Evolutionary conservation across 2,888 invertebrate species (phyloP).

Genomic region (Lepidocyrtoides sp.): DNA sequence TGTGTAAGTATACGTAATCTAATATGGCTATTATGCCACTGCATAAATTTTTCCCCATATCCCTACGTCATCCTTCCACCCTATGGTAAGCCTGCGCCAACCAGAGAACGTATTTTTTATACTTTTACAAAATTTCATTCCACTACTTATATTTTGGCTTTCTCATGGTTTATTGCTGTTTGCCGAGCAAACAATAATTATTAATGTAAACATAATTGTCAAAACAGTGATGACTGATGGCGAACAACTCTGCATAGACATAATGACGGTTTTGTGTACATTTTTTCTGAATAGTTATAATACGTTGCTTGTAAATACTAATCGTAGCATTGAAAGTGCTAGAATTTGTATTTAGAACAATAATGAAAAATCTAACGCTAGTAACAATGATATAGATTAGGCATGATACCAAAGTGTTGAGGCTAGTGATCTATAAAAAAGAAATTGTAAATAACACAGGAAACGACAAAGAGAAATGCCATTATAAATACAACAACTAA

Average conservation of each 20-base stretch:
- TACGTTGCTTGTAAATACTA: neutral
- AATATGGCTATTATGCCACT: neutral
- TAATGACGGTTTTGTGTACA: too few relatives aligned
- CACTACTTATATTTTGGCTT: slow-evolving; percentile 5
- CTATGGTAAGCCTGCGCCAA: too few relatives aligned
- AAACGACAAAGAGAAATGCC: slow-evolving; percentile 84
- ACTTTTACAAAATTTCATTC: neutral
- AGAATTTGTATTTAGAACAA: too few relatives aligned
- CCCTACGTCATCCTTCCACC: neutral
- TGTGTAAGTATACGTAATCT: neutral
- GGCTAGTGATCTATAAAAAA: slow-evolving; percentile 82
- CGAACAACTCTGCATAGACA: neutral
- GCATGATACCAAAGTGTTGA: neutral
- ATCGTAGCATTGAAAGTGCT: too few relatives aligned
- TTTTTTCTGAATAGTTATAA: neutral
- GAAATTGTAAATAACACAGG: slow-evolving; percentile 84
- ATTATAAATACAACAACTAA: slow-evolving; percentile 83
- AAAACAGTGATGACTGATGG: neutral
- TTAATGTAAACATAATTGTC: neutral
- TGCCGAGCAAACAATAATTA: neutral
- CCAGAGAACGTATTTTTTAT: too few relatives aligned
- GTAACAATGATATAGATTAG: neutral
- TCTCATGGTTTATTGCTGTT: slow-evolving; percentile 3
- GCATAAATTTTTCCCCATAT: neutral
- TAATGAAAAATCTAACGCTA: neutral